Evolutionary conservation across 2,113 vertebrate genomes (phyloP), one percentile per base, ranked within the genome.

Genomic region (Alethe castanea): DNA sequence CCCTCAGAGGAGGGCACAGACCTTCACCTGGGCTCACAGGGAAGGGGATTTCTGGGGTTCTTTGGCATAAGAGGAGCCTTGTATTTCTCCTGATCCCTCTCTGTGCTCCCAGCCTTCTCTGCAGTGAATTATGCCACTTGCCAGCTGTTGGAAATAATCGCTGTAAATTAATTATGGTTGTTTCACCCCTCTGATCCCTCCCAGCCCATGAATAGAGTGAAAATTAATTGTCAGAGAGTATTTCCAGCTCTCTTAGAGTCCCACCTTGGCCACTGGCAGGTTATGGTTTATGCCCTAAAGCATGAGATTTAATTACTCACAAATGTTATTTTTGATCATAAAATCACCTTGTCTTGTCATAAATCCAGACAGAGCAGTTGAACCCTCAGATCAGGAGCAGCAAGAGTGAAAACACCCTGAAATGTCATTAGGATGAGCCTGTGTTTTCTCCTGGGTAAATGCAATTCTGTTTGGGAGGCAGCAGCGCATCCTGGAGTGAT

Each of bases 161-260:
- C 93, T 96, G 90, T 95, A 96, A 97, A 97, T 97, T 95, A 97
- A 97, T 97, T 96, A 97, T 3, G 13, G 72, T 52, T 78, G 71
- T 86, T 94, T 96, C 96, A 94, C 94, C 94, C 88, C 53, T 94
- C 93, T 91, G 73, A 95, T 95, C 95, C 88, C 65, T 94, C 95
- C 86, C 66, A 94, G 83, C 50, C 94, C 85, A 60, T 72, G 71
- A 94, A 96, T 28, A 67, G 94, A 97, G 86, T 61, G 79, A 84
- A 95, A 97, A 97, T 97, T 96, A 97, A 96, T 97, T 96, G 97
- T 89, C 84, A 77, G 94, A 66, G 90, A 92, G 47, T 91, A 88
- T 91, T 94, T 97, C 82, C 88, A 93, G 90, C 90, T 97, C 93
- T 94, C 64, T 59, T 59, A 72, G 81, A 95, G 69, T 94, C 83